These are phyloP conservation scores for Podiceps cristatus DNA, from an alignment of 2,113 vertebrate species.

Conservation along the genomic window DNA sequence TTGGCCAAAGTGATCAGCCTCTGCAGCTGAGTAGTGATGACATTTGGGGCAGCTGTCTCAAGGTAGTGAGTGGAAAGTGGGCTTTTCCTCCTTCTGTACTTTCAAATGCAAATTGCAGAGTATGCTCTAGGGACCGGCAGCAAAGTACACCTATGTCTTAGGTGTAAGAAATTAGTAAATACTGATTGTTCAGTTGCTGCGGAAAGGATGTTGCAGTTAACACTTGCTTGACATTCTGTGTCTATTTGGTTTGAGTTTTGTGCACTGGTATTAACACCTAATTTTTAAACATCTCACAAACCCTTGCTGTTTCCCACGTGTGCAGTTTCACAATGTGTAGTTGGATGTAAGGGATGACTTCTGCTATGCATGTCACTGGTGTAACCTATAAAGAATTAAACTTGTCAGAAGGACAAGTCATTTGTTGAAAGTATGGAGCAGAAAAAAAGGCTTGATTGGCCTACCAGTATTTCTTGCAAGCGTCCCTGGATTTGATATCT, in stretches of 20 bases:
- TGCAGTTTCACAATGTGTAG: neutral
- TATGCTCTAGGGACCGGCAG: neutral
- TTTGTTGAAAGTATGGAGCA: neutral
- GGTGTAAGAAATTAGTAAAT: neutral
- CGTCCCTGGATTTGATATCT: neutral
- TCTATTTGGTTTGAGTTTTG: neutral
- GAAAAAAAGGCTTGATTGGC: neutral
- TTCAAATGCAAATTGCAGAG: slow-evolving; percentile 26
- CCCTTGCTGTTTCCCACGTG: neutral
- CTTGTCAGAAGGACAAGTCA: neutral
- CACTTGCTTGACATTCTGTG: fast-evolving
- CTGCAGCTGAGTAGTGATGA: neutral
- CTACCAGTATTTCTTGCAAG: neutral
- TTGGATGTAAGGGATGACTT: slow-evolving; percentile 18
- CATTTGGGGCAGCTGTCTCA: neutral
- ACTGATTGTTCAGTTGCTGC: neutral
- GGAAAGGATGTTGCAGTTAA: neutral
- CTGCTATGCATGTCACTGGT: neutral
- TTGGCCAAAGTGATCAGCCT: neutral
- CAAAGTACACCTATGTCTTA: neutral
- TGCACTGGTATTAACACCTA: neutral
- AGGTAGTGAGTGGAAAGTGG: neutral
- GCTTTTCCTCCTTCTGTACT: neutral
- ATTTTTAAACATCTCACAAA: neutral
- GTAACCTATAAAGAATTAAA: slow-evolving; percentile 36